Base-by-base conservation (phyloP, 2,888 invertebrate genomes). In the Drepanosiphum platanoidis region DNA sequence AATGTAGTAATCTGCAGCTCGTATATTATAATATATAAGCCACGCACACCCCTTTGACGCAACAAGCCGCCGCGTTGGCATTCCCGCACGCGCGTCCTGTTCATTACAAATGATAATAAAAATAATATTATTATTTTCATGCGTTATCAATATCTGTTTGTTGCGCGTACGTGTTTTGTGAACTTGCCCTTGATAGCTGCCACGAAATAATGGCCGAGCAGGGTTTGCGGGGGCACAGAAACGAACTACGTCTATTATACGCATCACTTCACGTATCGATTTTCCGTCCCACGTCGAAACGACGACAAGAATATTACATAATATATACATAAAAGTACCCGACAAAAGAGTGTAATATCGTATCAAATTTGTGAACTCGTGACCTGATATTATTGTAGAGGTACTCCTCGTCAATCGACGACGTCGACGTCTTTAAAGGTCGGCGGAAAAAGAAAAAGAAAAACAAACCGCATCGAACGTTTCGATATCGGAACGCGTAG, bases 401-500 rank as follows among this genome's bases (percentile, higher is more conserved):
- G n/a, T n/a, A n/a, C n/a, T n/a, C n/a, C n/a, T n/a, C n/a, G n/a
- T n/a, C n/a, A n/a, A n/a, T 46, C 18, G 46, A 8, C 34, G 58
- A 46, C 11, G 79, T 61, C 64, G 70, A 83, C 64, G 30, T 2
- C 2, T 30, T 32, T 42, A 74, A 83, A 83, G 83, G 83, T 74
- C 72, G 27, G 18, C 18, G 58, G n/a, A 74, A 64, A 42, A 36
- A 42, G 32, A 18, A 58, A 82, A 72, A 61, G n/a, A 72, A 42
- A 82, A 64, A 30, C 64, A 66, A 66, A 64, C 13, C 64, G 30
- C 2, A 27, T 30, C 15, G 32, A 81, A 30, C n/a, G 42, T 83
- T 72, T 42, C 3, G 22, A 82, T 82, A 61, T 82, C 82, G 72
- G 39, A 82, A 82, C 42, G 18, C 22, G 34, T 36, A 9, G 27